Evolutionary conservation across 2,113 vertebrate genomes (phyloP).

Genomic region (Limanda limanda): DNA sequence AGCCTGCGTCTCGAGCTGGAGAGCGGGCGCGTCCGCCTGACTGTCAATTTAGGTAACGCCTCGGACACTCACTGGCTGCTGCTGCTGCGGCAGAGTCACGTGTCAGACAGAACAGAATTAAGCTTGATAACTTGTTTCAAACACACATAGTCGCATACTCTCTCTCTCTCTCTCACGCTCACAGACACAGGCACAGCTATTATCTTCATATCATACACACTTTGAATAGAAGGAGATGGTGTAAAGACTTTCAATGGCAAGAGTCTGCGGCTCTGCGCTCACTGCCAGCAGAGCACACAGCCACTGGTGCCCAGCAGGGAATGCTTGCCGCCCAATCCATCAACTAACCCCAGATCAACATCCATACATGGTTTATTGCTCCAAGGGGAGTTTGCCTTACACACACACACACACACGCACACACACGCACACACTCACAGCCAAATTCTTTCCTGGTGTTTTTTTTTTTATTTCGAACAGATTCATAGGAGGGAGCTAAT

Average conservation of each 20-base stretch:
- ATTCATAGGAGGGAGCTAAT: slow-evolving; percentile 1
- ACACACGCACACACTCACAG: neutral
- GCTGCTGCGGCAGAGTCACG: slow-evolving; percentile 36
- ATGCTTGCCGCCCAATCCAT: slow-evolving; percentile 73
- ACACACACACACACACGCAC: neutral
- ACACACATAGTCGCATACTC: slow-evolving; percentile 11
- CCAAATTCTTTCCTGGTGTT: neutral
- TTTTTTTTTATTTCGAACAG: neutral
- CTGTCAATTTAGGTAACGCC: slow-evolving; percentile 96
- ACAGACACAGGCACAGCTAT: slow-evolving; percentile 1
- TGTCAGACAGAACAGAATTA: slow-evolving; percentile 13
- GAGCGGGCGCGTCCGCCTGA: slow-evolving; percentile 93
- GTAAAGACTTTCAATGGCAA: slow-evolving; percentile 96
- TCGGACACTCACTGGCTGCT: slow-evolving; percentile 30
- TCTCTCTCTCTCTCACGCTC: neutral
- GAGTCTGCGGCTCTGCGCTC: slow-evolving; percentile 97
- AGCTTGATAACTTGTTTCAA: slow-evolving; percentile 25
- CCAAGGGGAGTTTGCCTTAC: neutral
- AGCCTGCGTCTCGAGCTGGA: slow-evolving; percentile 95
- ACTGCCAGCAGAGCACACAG: slow-evolving; percentile 92
- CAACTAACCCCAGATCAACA: slow-evolving; percentile 28
- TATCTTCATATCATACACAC: slow-evolving; percentile 63
- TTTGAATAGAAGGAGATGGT: slow-evolving; percentile 85
- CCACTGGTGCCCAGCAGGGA: slow-evolving; percentile 85
- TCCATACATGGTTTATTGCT: slow-evolving; percentile 14